Conservation (phyloP, 2,113 vertebrate genomes). For the Mungos mungo region DNA sequence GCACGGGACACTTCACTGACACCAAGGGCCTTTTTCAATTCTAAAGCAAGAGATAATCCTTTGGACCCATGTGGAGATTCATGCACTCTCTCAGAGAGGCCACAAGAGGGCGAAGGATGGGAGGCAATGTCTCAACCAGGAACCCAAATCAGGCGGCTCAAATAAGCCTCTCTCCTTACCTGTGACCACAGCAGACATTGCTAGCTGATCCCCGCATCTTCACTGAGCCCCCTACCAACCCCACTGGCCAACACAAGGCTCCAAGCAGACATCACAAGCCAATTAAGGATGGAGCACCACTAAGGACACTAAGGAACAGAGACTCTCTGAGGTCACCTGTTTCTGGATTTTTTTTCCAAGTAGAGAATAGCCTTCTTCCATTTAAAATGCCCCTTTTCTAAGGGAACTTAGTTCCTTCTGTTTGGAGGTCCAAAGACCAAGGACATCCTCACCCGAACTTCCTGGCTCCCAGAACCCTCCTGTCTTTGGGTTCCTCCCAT, state of each 20-base stretch:
- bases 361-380: background rate
- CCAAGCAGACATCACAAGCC: background rate
- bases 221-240: background rate
- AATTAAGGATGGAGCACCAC: background rate
- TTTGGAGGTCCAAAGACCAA: background rate
- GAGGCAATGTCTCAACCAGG: background rate
- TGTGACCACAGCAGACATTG: background rate
- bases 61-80: background rate
- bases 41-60: conserved; percentile 45
- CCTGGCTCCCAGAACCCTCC: background rate
- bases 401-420: background rate
- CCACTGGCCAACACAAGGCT: background rate
- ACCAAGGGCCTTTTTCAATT: conserved; percentile 36
- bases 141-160: background rate
- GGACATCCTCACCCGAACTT: background rate
- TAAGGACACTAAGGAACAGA: background rate
- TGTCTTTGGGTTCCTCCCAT: background rate
- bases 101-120: background rate
- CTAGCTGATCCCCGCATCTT: background rate
- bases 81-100: background rate
- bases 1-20: background rate
- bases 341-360: background rate
- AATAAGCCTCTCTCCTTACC: fast-evolving
- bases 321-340: background rate
- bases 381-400: background rate